Conservation (phyloP, 2,888 invertebrate genomes). For the Odontothrips loti region DNA sequence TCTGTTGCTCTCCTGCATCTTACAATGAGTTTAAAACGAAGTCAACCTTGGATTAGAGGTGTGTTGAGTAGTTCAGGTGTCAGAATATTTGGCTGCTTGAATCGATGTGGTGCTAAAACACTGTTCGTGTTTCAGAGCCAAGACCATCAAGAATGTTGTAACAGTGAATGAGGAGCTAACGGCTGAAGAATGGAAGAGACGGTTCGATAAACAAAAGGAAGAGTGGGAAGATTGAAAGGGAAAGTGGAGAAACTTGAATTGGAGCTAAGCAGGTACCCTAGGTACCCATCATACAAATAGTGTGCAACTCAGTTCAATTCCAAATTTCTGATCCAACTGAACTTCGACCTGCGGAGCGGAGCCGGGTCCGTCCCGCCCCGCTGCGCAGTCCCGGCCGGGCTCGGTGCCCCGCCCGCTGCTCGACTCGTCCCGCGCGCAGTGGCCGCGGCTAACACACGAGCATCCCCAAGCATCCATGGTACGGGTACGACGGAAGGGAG, state of each 20-base stretch:
- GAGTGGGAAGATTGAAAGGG: conserved; percentile 81
- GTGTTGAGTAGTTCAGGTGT: conserved; percentile 39
- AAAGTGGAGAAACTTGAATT: conserved; percentile 87
- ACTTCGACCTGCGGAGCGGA: no score
- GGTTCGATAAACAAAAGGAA: conserved; percentile 98
- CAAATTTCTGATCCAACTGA: not conserved
- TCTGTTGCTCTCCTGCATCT: conserved; percentile 98
- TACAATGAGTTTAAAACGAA: conserved; percentile 99
- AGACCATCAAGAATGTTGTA: conserved; percentile 99
- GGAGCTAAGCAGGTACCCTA: conserved; percentile 84
- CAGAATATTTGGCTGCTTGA: not conserved
- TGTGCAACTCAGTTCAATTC: not conserved
- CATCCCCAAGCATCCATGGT: no score
- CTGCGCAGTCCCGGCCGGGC: no score
- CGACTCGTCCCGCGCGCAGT: no score
- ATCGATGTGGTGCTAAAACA: not conserved
- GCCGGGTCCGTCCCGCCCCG: no score
- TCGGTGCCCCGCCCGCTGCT: no score
- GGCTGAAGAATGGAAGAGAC: conserved; percentile 99
- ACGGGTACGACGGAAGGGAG: no score
- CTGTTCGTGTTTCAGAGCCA: conserved; percentile 59
- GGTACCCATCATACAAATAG: conserved; percentile 36
- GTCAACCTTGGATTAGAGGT: conserved; percentile 94
- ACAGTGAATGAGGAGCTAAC: conserved; percentile 99
- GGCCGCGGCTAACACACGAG: no score